Base-by-base conservation (phyloP, 2,888 invertebrate genomes). In the Tillus elongatus region DNA sequence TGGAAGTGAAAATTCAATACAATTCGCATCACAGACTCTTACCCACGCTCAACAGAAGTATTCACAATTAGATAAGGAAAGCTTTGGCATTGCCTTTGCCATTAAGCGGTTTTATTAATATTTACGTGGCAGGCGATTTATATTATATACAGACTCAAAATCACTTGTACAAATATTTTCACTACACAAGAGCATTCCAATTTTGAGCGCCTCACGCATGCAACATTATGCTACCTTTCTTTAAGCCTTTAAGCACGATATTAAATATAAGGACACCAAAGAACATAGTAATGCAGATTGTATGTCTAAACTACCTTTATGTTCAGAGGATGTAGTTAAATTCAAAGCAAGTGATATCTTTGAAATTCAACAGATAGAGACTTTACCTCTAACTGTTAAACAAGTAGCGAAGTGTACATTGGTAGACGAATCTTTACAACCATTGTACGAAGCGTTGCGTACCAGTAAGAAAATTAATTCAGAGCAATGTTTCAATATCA, bases 71-170 rank as follows among this genome's bases (percentile, higher is more conserved):
- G 53, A 55, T 30, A 43, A 45, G 4, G 52, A 56, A 46, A 62
- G 57, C 1, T 49, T 60, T n/a, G 53, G 55, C 2, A 48, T 65
- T 4, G 44, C 61, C 12, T 67, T 48, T 39, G 60, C 54, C 1
- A 49, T 65, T 1, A 47, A 50, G 13, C 54, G n/a, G n/a, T 68
- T 67, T 45, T 53, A 60, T 37, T 49, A 58, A 9, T 68, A 61
- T 43, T 13, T 67, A 3, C 58, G 51, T 42, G 66, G 62, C 2
- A 41, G 57, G 2, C n/a, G n/a, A n/a, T n/a, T n/a, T n/a, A n/a
- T n/a, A n/a, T n/a, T n/a, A n/a, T n/a, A n/a, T n/a, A n/a, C n/a
- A n/a, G 61, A 64, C 42, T 56, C 62, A 37, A 50, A 58, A 36
- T 61, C 66, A 1, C 31, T 52, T 14, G 35, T n/a, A n/a, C 24